These are phyloP conservation scores for Medauroidea extradentata DNA, from an alignment of 1,140 invertebrate species.

Conservation along the genomic window DNA sequence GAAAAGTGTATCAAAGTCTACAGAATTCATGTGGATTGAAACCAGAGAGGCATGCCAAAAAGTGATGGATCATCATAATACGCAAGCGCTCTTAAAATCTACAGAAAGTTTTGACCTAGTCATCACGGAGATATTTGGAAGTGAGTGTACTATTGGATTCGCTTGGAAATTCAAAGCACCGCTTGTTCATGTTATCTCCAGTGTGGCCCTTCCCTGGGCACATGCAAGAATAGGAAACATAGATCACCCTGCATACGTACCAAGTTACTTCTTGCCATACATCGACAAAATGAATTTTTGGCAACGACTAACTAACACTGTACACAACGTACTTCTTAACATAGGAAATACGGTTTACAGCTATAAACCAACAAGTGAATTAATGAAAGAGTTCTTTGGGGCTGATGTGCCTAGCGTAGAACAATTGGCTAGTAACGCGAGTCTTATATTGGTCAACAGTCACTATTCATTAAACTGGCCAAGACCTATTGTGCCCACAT, in stretches of 20 bases:
- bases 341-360: background rate
- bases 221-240: constrained; percentile 16
- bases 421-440: constrained; percentile 39
- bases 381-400: constrained; percentile 43
- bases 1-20: background rate
- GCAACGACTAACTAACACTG: constrained; percentile 22
- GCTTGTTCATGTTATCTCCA: constrained; percentile 11
- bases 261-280: constrained; percentile 25
- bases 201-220: background rate
- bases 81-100: background rate
- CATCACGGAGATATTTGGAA: background rate
- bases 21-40: background rate
- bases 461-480: constrained; percentile 16
- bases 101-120: constrained; percentile 2
- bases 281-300: constrained; percentile 29
- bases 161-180: background rate
- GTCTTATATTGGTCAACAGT: constrained; percentile 20
- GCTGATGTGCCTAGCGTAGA: constrained; percentile 38
- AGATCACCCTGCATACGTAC: constrained; percentile 30
- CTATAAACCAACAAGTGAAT: background rate
- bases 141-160: background rate
- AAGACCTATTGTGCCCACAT: constrained; percentile 12
- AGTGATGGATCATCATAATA: background rate
- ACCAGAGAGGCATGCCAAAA: background rate
- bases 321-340: constrained; percentile 1